Evolutionary conservation across 2,113 vertebrate genomes (phyloP).

Genomic region (Camelus dromedarius): DNA sequence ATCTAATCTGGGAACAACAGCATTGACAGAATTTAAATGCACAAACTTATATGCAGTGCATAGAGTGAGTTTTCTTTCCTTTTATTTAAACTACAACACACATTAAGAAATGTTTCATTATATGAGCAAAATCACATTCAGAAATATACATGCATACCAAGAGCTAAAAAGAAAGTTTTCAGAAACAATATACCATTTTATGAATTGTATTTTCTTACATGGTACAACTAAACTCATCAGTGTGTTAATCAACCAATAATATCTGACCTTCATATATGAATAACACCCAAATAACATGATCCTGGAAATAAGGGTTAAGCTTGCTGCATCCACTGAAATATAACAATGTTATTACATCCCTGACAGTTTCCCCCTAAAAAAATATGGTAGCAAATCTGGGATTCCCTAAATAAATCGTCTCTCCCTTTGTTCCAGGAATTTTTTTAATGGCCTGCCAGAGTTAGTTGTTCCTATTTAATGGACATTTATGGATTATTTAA

Average conservation of each 20-base stretch:
- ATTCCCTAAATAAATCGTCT: neutral
- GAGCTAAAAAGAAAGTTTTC: neutral
- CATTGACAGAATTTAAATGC: neutral
- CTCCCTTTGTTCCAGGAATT: neutral
- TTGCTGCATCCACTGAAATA: neutral
- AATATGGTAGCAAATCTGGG: neutral
- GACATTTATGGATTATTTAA: neutral
- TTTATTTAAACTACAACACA: neutral
- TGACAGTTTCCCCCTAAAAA: neutral
- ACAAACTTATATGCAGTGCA: neutral
- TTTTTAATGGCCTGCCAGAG: neutral
- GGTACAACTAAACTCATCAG: neutral
- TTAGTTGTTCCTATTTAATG: neutral
- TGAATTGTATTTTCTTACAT: neutral
- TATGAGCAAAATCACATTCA: neutral
- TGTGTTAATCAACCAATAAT: neutral
- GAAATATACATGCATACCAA: neutral
- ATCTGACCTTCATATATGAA: neutral
- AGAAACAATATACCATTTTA: neutral
- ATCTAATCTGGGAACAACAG: neutral
- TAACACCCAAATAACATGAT: neutral
- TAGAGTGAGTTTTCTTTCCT: neutral
- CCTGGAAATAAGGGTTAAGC: neutral
- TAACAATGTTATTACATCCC: neutral
- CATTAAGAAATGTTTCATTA: neutral